Conservation (phyloP, 2,113 vertebrate genomes). For the Pelmatolapia mariae region DNA sequence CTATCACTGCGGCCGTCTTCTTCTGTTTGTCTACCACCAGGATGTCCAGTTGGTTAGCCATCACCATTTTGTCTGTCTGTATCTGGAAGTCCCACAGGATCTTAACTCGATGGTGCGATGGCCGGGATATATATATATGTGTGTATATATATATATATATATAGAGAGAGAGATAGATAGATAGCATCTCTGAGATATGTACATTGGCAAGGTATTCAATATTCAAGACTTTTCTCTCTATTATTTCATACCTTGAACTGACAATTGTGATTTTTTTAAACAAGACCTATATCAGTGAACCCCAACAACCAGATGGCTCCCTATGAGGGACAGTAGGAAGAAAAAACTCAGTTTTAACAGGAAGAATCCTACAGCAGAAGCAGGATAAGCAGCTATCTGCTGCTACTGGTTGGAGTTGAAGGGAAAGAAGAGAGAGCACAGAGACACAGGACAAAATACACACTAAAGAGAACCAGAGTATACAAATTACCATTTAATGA, state of each 20-base stretch:
- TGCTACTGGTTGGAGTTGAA: too few species aligned
- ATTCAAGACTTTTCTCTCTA: not conserved
- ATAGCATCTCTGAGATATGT: not conserved
- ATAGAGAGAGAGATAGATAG: not conserved
- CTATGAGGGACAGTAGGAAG: not conserved
- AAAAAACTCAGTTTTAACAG: fast-evolving
- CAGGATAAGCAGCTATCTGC: too few species aligned
- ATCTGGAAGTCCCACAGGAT: not conserved
- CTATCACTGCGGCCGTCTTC: fast-evolving
- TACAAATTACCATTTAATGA: too few species aligned
- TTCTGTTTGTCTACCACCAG: not conserved
- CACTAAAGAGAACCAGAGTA: too few species aligned
- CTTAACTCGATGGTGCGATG: not conserved
- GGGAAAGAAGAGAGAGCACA: too few species aligned
- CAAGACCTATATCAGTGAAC: not conserved
- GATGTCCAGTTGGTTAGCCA: not conserved
- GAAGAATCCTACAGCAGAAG: not conserved
- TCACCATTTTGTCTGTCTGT: fast-evolving
- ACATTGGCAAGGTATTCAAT: not conserved
- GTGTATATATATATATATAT: fast-evolving
- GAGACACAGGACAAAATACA: too few species aligned
- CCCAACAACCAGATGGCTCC: not conserved
- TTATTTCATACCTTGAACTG: not conserved
- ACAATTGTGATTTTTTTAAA: not conserved
- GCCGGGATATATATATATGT: too few species aligned